Conservation (phyloP, 2,888 invertebrate genomes). For the Philhelius pedissequus region DNA sequence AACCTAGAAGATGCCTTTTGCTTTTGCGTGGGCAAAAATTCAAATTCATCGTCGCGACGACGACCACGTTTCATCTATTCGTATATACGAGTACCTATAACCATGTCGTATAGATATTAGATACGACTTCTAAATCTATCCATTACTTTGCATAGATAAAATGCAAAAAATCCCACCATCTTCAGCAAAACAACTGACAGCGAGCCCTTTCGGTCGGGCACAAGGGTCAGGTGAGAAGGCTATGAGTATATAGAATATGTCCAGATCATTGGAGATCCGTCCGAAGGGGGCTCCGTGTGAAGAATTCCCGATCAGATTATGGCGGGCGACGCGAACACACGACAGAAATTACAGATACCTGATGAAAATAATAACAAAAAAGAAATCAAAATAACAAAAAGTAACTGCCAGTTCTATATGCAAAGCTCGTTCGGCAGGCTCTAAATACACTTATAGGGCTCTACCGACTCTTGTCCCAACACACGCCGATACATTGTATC, state of each 20-base stretch:
- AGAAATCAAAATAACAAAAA: not conserved
- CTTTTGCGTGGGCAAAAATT: constrained; percentile 26
- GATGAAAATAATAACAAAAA: constrained; percentile 37
- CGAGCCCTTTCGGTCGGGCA: constrained; percentile 11
- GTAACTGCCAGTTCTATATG: constrained; percentile 38
- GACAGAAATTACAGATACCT: constrained; percentile 41
- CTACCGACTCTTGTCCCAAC: constrained; percentile 5
- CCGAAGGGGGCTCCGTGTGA: constrained; percentile 18
- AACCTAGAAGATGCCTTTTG: not conserved
- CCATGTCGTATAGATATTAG: constrained; percentile 40
- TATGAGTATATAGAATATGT: not conserved
- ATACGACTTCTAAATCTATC: constrained; percentile 47
- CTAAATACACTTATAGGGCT: constrained; percentile 57
- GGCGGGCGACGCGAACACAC: constrained; percentile 20
- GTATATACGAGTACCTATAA: too few relatives aligned
- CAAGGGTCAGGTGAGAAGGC: not conserved
- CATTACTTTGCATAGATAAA: constrained; percentile 45
- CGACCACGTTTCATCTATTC: not conserved
- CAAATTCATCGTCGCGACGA: not conserved
- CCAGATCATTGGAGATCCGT: not conserved
- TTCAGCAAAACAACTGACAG: not conserved
- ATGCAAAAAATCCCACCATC: constrained; percentile 1
- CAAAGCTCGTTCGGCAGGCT: constrained; percentile 26
- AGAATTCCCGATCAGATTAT: constrained; percentile 31
- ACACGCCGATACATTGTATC: constrained; percentile 4